These are phyloP conservation scores for Solenopsis invicta DNA, from an alignment of 1,140 invertebrate species.

Conservation along the genomic window DNA sequence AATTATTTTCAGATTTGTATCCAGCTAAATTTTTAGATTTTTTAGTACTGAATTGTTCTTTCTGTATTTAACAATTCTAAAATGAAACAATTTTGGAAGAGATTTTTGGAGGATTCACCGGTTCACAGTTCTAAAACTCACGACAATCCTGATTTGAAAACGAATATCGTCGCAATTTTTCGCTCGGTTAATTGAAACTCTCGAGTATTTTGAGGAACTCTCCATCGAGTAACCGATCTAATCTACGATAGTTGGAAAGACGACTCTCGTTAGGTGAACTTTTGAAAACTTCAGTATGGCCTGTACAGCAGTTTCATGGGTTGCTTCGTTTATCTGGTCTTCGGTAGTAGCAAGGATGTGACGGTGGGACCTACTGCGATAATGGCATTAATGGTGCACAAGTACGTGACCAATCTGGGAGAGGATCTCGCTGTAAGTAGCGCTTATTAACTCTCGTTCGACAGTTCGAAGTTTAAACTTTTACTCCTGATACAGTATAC, in stretches of 20 bases:
- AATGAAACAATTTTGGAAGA: not conserved
- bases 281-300: conserved; percentile 88
- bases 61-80: not conserved
- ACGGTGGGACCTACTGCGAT: conserved; percentile 90
- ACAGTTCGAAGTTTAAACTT: not conserved
- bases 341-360: conserved; percentile 90
- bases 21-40: too few relatives aligned
- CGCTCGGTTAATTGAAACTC: conserved; percentile 28
- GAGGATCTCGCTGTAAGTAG: conserved; percentile 88
- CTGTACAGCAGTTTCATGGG: conserved; percentile 91
- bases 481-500: not conserved
- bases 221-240: not conserved
- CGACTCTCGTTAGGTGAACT: conserved; percentile 66
- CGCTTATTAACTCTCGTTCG: not conserved
- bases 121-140: not conserved
- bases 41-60: not conserved
- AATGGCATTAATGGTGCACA: conserved; percentile 87
- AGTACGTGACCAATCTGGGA: conserved; percentile 83
- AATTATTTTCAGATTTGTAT: too few relatives aligned
- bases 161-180: not conserved
- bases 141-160: not conserved
- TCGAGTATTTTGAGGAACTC: conserved; percentile 26
- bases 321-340: conserved; percentile 90
- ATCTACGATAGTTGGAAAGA: conserved; percentile 39
- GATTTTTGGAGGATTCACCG: not conserved